Evolutionary conservation across 64 coral and sea anemone species (phyloP).

Genomic region (Hydrozoanthus tunicans): DNA sequence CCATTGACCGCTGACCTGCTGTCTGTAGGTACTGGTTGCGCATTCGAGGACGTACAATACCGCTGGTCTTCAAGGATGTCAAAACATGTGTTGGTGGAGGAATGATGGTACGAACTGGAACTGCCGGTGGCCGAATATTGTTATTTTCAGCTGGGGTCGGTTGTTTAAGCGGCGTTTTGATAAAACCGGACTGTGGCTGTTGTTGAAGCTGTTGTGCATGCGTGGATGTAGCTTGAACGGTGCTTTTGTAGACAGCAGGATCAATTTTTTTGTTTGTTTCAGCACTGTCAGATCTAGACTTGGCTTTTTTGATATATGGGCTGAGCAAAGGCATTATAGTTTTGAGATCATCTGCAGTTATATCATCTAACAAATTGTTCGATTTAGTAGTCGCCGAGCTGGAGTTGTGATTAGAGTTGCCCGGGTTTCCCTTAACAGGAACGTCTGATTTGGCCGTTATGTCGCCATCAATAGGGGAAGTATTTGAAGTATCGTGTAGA

Average conservation of each 20-base stretch:
- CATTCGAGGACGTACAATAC: background rate
- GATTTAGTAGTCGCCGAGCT: background rate
- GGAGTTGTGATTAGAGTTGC: background rate
- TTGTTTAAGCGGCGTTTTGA: background rate
- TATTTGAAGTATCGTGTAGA: conserved; percentile 7
- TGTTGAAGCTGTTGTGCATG: background rate
- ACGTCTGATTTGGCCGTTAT: conserved; percentile 25
- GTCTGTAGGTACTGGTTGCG: background rate
- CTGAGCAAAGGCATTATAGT: conserved; percentile 55
- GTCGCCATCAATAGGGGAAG: background rate
- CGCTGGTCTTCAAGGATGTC: background rate
- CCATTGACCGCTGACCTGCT: conserved; percentile 13
- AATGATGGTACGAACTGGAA: conserved; percentile 40
- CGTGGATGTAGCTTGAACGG: background rate
- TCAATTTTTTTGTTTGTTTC: background rate
- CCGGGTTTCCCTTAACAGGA: background rate
- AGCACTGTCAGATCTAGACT: background rate
- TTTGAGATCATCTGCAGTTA: conserved; percentile 50
- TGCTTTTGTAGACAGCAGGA: background rate
- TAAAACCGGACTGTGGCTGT: background rate
- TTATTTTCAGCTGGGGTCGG: background rate
- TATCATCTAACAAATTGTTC: conserved; percentile 1
- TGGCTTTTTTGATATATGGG: background rate
- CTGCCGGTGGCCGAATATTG: conserved; percentile 17
- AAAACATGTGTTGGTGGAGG: background rate